A percentile compares a stretch with the other conserved stretches of the same genome.
These are phyloP conservation scores for Phycodurus eques DNA, from an alignment of 2,113 vertebrate genomes.

Conservation along the genomic window DNA sequence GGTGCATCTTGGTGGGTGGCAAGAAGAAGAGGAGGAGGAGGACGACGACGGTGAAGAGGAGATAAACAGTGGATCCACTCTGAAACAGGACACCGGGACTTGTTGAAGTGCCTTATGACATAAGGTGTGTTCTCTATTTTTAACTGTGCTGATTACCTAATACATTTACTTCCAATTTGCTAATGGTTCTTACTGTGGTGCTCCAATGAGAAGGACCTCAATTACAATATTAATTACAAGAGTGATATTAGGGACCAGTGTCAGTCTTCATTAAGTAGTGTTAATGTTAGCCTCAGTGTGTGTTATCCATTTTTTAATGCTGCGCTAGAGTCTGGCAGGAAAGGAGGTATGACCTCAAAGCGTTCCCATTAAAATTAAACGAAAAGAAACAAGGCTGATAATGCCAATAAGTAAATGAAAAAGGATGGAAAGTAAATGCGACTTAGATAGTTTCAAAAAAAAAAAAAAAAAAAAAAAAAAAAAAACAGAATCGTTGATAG, in stretches of 20 bases:
- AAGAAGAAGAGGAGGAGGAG: constrained; percentile 67
- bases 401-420: neutral
- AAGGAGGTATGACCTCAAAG: neutral
- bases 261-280: neutral
- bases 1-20: constrained; percentile 72
- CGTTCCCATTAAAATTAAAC: neutral
- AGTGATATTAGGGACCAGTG: neutral
- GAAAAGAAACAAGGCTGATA: neutral
- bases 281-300: too few species aligned
- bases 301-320: too few species aligned
- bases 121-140: constrained; percentile 41
- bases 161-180: neutral
- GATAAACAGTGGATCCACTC: constrained; percentile 61
- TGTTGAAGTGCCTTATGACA: constrained; percentile 75
- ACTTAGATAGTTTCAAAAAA: neutral
- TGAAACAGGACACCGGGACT: constrained; percentile 53
- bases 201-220: neutral
- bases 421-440: neutral
- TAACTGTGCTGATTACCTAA: neutral
- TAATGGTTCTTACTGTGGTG: neutral
- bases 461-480: too few species aligned
- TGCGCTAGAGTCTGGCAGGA: too few species aligned
- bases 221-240: neutral
- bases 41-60: constrained; percentile 62
- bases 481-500: too few species aligned